phyloP scores from a whole-genome alignment of 64 coral and sea anemone species.

The Hydrozoanthus tunicans region DNA sequence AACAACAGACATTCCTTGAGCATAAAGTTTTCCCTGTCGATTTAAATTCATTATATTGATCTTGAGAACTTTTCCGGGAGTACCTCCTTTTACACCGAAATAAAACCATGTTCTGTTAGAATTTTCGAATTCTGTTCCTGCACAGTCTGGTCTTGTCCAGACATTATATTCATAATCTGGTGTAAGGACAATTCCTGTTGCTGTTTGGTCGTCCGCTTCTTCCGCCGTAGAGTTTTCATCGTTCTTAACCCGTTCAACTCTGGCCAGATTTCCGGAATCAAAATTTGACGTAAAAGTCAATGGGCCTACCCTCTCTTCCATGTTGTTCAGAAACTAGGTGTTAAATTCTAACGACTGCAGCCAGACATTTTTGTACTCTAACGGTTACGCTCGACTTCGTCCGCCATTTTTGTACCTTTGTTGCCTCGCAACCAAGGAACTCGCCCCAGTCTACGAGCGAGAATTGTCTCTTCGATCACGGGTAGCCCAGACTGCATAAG shows the following conservation, averaged over 20 bases:
- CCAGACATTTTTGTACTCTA: background rate
- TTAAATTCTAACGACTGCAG: background rate
- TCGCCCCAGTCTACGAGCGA: constrained; percentile 14
- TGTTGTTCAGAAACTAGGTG: constrained; percentile 5
- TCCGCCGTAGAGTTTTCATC: constrained; percentile 57
- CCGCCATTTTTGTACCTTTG: constrained; percentile 40
- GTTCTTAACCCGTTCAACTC: constrained; percentile 84
- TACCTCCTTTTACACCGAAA: constrained; percentile 93
- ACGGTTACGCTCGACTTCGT: constrained; percentile 21
- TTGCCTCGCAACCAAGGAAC: constrained; percentile 75
- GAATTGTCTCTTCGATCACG: background rate
- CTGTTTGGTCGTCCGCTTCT: constrained; percentile 30
- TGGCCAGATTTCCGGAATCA: constrained; percentile 98
- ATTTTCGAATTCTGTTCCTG: constrained; percentile 89
- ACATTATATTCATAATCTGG: constrained; percentile 96
- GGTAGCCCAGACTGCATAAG: too few species aligned
- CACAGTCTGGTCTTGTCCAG: constrained; percentile 94
- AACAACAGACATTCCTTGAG: constrained; percentile 90
- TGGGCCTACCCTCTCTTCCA: constrained; percentile 91
- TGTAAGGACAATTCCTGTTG: constrained; percentile 29
- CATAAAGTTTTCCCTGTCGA: constrained; percentile 93
- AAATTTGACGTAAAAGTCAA: constrained; percentile 97
- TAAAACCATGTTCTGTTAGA: constrained; percentile 96
- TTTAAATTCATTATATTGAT: constrained; percentile 98
- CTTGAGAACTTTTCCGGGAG: constrained; percentile 76